These are phyloP conservation scores for Drosophila setosimentum DNA, from an alignment of 2,888 invertebrate genomes.

Conservation along the genomic window DNA sequence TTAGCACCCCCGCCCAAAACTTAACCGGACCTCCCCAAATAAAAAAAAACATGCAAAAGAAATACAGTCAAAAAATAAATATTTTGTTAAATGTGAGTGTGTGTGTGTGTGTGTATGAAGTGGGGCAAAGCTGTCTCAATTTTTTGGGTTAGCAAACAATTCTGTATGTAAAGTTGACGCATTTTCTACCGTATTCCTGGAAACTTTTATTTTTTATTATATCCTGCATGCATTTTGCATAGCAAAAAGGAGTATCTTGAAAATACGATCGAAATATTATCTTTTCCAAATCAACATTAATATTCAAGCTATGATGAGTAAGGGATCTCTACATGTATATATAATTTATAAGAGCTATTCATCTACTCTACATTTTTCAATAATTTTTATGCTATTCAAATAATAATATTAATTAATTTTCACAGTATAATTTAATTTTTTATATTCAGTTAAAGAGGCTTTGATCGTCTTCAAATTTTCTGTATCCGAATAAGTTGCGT, in stretches of 20 bases:
- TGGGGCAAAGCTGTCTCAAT: constrained; percentile 58
- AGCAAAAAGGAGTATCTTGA: neutral
- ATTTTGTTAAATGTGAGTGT: constrained; percentile 38
- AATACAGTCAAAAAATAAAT: constrained; percentile 40
- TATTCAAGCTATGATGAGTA: too few relatives aligned
- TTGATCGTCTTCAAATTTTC: neutral
- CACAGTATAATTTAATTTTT: neutral
- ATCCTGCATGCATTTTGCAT: neutral
- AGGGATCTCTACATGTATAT: too few relatives aligned
- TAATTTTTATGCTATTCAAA: neutral
- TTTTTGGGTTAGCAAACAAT: constrained; percentile 59
- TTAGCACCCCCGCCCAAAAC: constrained; percentile 33
- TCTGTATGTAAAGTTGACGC: constrained; percentile 66
- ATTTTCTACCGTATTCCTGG: constrained; percentile 30
- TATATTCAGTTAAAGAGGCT: neutral
- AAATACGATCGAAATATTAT: neutral
- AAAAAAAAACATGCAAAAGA: constrained; percentile 7
- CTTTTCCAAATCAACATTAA: neutral
- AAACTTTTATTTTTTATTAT: constrained; percentile 8
- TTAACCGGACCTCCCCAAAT: neutral
- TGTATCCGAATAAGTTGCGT: neutral
- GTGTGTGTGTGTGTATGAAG: constrained; percentile 21
- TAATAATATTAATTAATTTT: neutral
- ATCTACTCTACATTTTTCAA: too few relatives aligned
- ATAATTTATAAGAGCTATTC: too few relatives aligned